A percentile compares a stretch with the other conserved stretches of the same genome.
Conservation (phyloP, 1,140 invertebrate species). For the Euwallacea similis region DNA sequence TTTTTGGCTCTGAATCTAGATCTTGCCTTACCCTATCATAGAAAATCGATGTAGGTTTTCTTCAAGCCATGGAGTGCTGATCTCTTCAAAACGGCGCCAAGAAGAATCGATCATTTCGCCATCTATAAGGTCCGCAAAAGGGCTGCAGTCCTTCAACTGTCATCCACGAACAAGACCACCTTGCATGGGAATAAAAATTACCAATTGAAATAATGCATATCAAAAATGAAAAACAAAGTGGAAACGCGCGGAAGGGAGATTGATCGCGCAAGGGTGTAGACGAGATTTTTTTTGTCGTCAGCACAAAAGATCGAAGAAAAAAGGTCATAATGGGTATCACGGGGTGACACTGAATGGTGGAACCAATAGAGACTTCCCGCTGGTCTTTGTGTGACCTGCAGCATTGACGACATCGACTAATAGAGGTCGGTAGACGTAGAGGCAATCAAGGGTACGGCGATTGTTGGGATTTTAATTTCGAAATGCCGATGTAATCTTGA, state of each 20-base stretch:
- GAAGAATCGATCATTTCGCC: too few species aligned
- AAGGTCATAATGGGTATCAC: slow-evolving; percentile 49
- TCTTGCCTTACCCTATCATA: too few species aligned
- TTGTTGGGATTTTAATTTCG: slow-evolving; percentile 49
- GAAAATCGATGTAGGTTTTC: too few species aligned
- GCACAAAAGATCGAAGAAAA: slow-evolving; percentile 47
- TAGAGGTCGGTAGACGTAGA: slow-evolving; percentile 35
- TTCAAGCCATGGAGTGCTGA: too few species aligned
- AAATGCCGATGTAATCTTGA: slow-evolving; percentile 48
- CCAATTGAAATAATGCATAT: slow-evolving; percentile 39
- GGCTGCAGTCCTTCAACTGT: too few species aligned
- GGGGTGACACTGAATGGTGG: slow-evolving; percentile 47
- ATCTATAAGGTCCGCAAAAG: too few species aligned
- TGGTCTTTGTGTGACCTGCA: slow-evolving; percentile 43
- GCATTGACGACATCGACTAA: slow-evolving; percentile 46
- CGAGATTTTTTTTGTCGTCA: slow-evolving; percentile 35
- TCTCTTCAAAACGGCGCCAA: too few species aligned
- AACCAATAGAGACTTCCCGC: slow-evolving; percentile 45
- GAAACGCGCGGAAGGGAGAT: slow-evolving; percentile 23
- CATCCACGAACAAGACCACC: slow-evolving; percentile 26
- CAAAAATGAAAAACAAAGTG: slow-evolving; percentile 26
- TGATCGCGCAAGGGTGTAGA: slow-evolving; percentile 32
- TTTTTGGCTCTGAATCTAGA: too few species aligned
- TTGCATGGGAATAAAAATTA: slow-evolving; percentile 45
- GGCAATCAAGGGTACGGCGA: slow-evolving; percentile 43